Percentiles rank a stretch among this genome's conserved stretches.
phyloP scores from a whole-genome alignment of 1,140 invertebrate species.

The Hirudo medicinalis region DNA sequence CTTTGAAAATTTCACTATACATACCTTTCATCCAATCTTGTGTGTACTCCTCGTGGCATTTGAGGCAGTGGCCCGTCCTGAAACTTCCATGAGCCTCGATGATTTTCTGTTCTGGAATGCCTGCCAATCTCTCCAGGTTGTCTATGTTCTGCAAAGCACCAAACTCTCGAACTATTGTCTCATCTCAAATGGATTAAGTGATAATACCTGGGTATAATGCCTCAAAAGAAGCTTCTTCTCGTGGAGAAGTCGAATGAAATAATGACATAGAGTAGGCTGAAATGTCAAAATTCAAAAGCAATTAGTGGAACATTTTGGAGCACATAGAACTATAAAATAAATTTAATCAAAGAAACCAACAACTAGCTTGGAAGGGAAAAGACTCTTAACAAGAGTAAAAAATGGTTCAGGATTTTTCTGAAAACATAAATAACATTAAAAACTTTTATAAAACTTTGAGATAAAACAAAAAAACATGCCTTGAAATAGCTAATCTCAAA shows the following conservation, averaged over 20 bases:
- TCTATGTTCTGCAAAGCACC: slow-evolving; percentile 67
- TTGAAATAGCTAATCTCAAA: slow-evolving; percentile 58
- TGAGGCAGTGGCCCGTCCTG: slow-evolving; percentile 68
- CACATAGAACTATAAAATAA: slow-evolving; percentile 6
- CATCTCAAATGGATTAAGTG: neutral
- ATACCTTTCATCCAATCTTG: slow-evolving; percentile 68
- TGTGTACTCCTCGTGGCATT: slow-evolving; percentile 58
- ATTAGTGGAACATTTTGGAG: neutral
- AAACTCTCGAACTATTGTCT: neutral
- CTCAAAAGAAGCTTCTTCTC: slow-evolving; percentile 34
- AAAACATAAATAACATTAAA: slow-evolving; percentile 22
- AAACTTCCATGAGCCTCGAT: slow-evolving; percentile 90
- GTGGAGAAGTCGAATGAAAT: slow-evolving; percentile 35
- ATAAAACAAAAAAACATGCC: slow-evolving; percentile 23
- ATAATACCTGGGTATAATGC: slow-evolving; percentile 38
- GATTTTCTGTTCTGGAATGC: slow-evolving; percentile 67
- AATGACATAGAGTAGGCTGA: slow-evolving; percentile 37
- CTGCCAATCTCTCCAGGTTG: slow-evolving; percentile 71
- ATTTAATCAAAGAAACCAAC: neutral
- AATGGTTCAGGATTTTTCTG: slow-evolving; percentile 42
- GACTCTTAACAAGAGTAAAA: slow-evolving; percentile 37
- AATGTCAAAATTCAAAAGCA: slow-evolving; percentile 19
- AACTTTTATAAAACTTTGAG: neutral
- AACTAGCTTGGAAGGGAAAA: slow-evolving; percentile 30
- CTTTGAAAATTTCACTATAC: too few relatives aligned